Evolutionary conservation across 2,113 vertebrate genomes (phyloP), one percentile per base, ranked within the genome.

Genomic region (Pantherophis guttatus): DNA sequence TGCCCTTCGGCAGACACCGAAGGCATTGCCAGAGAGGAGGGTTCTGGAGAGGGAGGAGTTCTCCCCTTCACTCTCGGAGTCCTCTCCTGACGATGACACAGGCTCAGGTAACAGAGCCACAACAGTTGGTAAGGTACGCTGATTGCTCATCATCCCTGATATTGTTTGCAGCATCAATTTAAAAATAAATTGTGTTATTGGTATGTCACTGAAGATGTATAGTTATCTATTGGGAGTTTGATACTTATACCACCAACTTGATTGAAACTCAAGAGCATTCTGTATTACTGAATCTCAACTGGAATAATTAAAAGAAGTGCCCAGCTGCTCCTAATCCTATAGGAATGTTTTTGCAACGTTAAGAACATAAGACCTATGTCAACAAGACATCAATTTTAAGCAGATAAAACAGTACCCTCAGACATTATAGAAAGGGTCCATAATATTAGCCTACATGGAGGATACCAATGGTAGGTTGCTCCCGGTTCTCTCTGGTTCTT

Each of bases 111-210:
- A 39, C 39, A 1, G 39, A 39, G 39, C 39, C 39, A 39, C 39
- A 39, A 39, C 39, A 39, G 39, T 39, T 39, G 85, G 58, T 90
- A 58, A 59, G 58, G 92, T 93, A 17, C 19, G 3, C 39, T 92
- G 86, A 85, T 57, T 33, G 29, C 52, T 86, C 54, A 86, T 86
- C 70, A 53, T 29, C 75, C 86, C 33, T 93, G 88, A 75, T 86
- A 48, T 55, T 33, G 24, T 90, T 58, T 93, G 29, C 39, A 50
- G 5, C 53, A 93, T 44, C 70, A 70, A 86, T 33, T 90, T 26
- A 93, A 86, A 62, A 86, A 90, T 86, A 86, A 93, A 59, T 1
- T 13, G 29, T 86, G 75, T 59, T 62, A 17, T 90, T 93, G 85
- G 26, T 52, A 57, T 48, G 44, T 48, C 54, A 52, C 26, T 58